These are phyloP conservation scores for Astreopora myriophthalma DNA, from an alignment of 64 coral and sea anemone genomes.

Conservation along the genomic window DNA sequence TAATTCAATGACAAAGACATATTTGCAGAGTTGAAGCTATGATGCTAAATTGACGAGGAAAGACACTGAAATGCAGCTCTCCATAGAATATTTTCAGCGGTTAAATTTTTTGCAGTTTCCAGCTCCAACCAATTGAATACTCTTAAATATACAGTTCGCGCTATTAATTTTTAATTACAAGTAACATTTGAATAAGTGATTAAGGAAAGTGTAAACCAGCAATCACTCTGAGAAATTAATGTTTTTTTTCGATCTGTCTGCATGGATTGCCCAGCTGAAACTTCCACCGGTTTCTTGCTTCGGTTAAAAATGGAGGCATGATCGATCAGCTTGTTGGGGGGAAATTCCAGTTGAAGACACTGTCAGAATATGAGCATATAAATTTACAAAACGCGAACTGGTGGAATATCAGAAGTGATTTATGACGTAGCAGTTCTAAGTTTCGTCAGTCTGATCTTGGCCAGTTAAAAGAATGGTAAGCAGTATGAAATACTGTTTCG, in stretches of 20 bases:
- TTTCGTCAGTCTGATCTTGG: no score
- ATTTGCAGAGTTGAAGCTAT: neutral
- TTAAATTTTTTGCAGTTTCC: neutral
- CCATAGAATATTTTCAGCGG: neutral
- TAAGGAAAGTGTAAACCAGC: conserved; percentile 33
- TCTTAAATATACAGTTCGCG: conserved; percentile 3
- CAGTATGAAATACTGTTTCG: no score
- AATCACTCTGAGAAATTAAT: conserved; percentile 28
- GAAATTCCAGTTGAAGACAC: neutral
- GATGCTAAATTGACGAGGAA: neutral
- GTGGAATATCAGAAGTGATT: no score
- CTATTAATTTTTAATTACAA: conserved; percentile 57
- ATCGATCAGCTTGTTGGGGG: neutral
- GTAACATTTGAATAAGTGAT: conserved; percentile 54
- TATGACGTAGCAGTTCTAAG: no score
- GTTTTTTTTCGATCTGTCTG: neutral
- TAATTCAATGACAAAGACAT: conserved; percentile 35
- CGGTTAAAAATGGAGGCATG: neutral
- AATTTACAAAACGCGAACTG: no score
- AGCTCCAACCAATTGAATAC: neutral
- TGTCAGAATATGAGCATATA: no score
- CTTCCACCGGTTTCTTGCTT: neutral
- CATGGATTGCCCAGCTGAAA: neutral
- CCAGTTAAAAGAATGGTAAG: no score
- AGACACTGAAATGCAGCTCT: neutral